Conservation (phyloP, 2,888 invertebrate genomes). For the Trachelus troglodyta region DNA sequence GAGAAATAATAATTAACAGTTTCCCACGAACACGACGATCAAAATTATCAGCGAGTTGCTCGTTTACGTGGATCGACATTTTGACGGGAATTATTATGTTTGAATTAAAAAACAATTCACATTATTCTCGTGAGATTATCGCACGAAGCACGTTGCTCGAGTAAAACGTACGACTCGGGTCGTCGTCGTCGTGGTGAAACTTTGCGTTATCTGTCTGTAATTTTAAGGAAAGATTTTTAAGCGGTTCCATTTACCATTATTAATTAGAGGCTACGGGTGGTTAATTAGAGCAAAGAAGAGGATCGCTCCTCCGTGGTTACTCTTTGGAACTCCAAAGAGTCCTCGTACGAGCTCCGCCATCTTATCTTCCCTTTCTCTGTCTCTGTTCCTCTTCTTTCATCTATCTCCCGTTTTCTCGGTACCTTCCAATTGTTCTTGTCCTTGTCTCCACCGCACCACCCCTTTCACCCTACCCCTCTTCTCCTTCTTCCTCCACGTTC, state of each 20-base stretch:
- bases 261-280: conserved; percentile 23
- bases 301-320: conserved; percentile 8
- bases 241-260: neutral
- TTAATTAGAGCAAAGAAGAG: conserved; percentile 14
- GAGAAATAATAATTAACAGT: neutral
- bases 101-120: neutral
- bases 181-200: neutral
- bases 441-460: neutral
- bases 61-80: neutral
- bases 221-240: conserved; percentile 34
- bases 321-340: neutral
- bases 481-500: neutral
- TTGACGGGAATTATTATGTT: neutral
- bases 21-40: neutral
- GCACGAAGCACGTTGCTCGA: neutral
- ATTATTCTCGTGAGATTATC: too few relatives aligned
- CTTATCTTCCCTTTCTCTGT: neutral
- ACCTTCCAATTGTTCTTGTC: neutral
- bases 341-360: neutral
- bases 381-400: neutral
- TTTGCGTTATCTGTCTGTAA: conserved; percentile 40
- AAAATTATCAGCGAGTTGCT: neutral
- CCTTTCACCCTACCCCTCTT: neutral
- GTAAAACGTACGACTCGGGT: neutral
- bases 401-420: neutral